A percentile compares a stretch with the other conserved stretches of the same genome.
Evolutionary conservation across 1,140 invertebrate genomes (phyloP).

Genomic region (Polypedilum vanderplanki): DNA sequence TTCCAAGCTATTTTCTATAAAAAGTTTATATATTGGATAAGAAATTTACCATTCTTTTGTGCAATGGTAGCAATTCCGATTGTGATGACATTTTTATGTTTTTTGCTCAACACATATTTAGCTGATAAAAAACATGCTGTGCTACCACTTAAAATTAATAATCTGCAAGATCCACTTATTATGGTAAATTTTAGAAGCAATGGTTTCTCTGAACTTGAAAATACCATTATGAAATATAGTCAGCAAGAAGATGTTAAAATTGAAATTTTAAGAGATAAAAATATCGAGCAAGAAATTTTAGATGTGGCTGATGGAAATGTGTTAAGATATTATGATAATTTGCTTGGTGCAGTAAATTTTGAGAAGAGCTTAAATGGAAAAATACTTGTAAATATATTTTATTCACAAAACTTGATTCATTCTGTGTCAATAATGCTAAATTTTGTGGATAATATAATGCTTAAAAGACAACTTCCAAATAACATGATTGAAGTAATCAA

Average conservation of each 20-base stretch:
- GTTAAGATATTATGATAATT: conserved; percentile 37
- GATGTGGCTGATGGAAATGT: conserved; percentile 33
- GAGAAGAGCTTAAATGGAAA: conserved; percentile 26
- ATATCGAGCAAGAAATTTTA: background rate
- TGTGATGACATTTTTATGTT: background rate
- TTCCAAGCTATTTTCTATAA: conserved; percentile 40
- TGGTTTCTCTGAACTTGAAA: background rate
- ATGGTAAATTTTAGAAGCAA: background rate
- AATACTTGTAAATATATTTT: conserved; percentile 34
- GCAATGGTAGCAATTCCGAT: conserved; percentile 24
- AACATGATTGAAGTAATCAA: background rate
- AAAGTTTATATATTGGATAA: conserved; percentile 36
- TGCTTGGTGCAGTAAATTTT: conserved; percentile 37
- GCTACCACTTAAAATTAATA: background rate
- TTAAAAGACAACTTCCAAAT: conserved; percentile 31
- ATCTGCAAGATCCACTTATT: background rate
- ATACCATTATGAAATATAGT: background rate
- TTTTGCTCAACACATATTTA: background rate
- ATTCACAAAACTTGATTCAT: conserved; percentile 40
- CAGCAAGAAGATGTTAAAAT: background rate
- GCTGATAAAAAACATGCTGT: background rate
- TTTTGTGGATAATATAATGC: conserved; percentile 37
- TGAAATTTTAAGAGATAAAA: background rate
- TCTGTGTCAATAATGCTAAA: conserved; percentile 40
- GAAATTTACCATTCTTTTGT: conserved; percentile 21